Evolutionary conservation across 2,888 invertebrate species (phyloP).

Genomic region (Mechanitis messenoides): DNA sequence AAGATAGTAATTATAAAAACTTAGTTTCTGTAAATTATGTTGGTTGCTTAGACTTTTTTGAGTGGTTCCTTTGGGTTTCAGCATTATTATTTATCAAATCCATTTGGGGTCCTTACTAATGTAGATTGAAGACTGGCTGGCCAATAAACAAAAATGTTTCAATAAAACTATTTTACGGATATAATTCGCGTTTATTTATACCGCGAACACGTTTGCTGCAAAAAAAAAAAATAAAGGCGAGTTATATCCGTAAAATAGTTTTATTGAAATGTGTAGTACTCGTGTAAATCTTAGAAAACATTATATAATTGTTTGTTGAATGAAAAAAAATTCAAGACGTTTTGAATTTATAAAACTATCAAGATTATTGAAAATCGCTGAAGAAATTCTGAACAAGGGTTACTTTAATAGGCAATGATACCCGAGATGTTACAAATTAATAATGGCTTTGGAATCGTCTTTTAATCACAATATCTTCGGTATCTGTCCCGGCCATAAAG

Average conservation of each 20-base stretch:
- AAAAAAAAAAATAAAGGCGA: too few species aligned
- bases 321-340: too few species aligned
- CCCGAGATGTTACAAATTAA: slow-evolving; percentile 20
- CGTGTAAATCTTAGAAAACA: too few species aligned
- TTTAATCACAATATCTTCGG: slow-evolving; percentile 23
- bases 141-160: background rate
- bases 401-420: slow-evolving; percentile 18
- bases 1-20: too few species aligned
- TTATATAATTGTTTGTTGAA: too few species aligned
- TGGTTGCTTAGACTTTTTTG: too few species aligned
- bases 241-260: too few species aligned
- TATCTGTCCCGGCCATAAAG: slow-evolving; percentile 22
- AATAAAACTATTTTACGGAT: too few species aligned
- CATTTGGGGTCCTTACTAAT: slow-evolving; percentile 8
- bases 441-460: slow-evolving; percentile 18
- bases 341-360: slow-evolving; percentile 1
- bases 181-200: too few species aligned
- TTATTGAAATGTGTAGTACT: too few species aligned
- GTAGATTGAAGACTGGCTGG: background rate
- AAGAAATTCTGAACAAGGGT: background rate
- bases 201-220: too few species aligned
- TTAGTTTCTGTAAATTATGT: too few species aligned
- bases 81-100: slow-evolving; percentile 21
- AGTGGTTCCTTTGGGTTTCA: slow-evolving; percentile 15
- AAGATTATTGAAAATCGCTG: background rate